phyloP scores from a whole-genome alignment of 2,797 vertebrate species.

The Manis pentadactyla region DNA sequence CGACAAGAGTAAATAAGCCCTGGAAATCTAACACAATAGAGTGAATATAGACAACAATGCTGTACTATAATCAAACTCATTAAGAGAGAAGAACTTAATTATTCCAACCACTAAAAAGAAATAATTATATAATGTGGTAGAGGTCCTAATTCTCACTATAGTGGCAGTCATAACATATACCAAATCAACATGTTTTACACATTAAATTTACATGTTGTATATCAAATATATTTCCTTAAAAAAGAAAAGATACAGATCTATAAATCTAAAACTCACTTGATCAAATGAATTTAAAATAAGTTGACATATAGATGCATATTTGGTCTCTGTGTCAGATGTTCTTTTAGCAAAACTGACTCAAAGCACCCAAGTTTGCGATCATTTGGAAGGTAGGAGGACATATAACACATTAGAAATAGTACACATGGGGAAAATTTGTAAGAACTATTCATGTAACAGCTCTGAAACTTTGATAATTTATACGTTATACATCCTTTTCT shows the following conservation, averaged over 20 bases:
- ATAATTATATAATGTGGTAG: neutral
- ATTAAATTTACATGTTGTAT: neutral
- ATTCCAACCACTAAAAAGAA: neutral
- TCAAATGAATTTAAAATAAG: neutral
- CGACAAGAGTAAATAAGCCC: neutral
- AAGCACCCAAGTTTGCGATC: neutral
- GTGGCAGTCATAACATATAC: neutral
- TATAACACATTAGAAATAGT: neutral
- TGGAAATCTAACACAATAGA: neutral
- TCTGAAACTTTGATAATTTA: neutral
- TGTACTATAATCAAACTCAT: neutral
- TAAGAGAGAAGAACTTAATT: neutral
- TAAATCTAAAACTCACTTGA: neutral
- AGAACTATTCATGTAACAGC: neutral
- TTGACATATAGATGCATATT: neutral
- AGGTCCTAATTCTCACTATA: neutral
- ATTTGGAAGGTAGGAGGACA: neutral
- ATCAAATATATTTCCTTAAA: neutral
- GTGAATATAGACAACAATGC: neutral
- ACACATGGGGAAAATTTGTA: too few species aligned
- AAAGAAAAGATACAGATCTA: neutral
- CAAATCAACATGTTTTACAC: neutral
- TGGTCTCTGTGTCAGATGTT: neutral
- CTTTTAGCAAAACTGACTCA: neutral
- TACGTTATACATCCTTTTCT: neutral